Base-by-base conservation (phyloP, 2,113 vertebrate species). In the Hippocampus barbouri region DNA sequence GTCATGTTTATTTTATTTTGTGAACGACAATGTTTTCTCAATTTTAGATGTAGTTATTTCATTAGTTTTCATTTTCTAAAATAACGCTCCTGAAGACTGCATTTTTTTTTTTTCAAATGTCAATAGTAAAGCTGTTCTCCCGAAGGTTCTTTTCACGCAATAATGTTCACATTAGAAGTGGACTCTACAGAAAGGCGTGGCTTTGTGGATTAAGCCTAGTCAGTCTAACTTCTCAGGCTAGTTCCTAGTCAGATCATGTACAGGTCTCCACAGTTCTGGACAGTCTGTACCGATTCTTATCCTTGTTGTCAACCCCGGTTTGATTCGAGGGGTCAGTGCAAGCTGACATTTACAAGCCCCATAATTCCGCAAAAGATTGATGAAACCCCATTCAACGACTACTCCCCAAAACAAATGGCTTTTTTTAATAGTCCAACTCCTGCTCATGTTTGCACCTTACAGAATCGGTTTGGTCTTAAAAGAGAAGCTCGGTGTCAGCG, bases 311-410 rank as follows among this genome's bases (percentile, higher is more conserved):
- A 81, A 75, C 72, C 81, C 84, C 78, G 76, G 74, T 82, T 84
- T 80, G 83, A 73, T 74, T 68, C 23, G 60, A 78, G 69, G 79
- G 85, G 83, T 90, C 83, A 90, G 73, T 74, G 79, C 82, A 86
- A 80, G 18, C 68, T 75, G 85, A 89, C 83, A 69, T 88, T 89
- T 89, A 88, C 88, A 88, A 85, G 75, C 70, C 71, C 74, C 79
- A 73, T 87, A 85, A 90, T 88, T 85, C 84, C 73, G 66, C 72
- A 61, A 84, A 78, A 86, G 84, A 91, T 83, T 86, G 83, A 87
- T 83, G 83, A 85, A 78, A 75, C 71, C 70, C 73, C 69, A 63
- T 84, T 70, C 61, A 70, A 71, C 77, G 67, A 40, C 57, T 34
- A 68, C 57, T 54, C 63, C n/a, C 54, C 71, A 67, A 43, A 78